Base-by-base conservation (phyloP, 2,113 vertebrate genomes). In the Lophotis ruficrista region DNA sequence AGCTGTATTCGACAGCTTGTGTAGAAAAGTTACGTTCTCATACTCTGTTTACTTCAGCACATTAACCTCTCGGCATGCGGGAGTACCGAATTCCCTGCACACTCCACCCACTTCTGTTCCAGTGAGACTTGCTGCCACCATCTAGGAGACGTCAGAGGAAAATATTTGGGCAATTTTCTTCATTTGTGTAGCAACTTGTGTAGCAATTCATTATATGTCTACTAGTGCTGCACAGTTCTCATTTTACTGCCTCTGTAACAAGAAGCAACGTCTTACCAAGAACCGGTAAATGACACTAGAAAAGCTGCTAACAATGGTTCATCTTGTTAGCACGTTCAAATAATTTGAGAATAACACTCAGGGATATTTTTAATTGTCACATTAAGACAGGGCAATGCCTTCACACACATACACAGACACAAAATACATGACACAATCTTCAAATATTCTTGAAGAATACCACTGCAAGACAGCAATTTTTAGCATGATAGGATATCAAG, bases 11-110 rank as follows among this genome's bases (percentile, higher is more conserved):
- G 20, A 90, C 84, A 94, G 94, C 89, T 75, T 89, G 57, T 57
- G 37, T 38, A 87, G 77, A 95, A 95, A 93, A 93, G 91, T 79
- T 92, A 45, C 14, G 35, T 90, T 92, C 96, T 94, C 89, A 92
- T 93, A 89, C 51, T 66, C 83, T 92, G 76, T 82, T 96, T 94
- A 90, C 94, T 96, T 96, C 91, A 87, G 62, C 69, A 93, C 69
- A 94, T 97, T 96, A 97, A 92, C 94, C 87, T 92, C 75, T 90
- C 30, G 2, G 75, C 89, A 93, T 68, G 88, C 57, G 56, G 54
- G 83, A 96, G 45, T 84, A 92, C 51, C 47, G 72, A 93, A 93
- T 91, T 96, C 89, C 83, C 87, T 79, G 66, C 37, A 90, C 33
- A 41, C 58, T 90, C 66, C 14, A 12, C 7, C 45, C 4, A 2